Evolutionary conservation across 2,797 vertebrate genomes (phyloP), one percentile per base, ranked within the genome.

Genomic region (Anguilla megastoma): DNA sequence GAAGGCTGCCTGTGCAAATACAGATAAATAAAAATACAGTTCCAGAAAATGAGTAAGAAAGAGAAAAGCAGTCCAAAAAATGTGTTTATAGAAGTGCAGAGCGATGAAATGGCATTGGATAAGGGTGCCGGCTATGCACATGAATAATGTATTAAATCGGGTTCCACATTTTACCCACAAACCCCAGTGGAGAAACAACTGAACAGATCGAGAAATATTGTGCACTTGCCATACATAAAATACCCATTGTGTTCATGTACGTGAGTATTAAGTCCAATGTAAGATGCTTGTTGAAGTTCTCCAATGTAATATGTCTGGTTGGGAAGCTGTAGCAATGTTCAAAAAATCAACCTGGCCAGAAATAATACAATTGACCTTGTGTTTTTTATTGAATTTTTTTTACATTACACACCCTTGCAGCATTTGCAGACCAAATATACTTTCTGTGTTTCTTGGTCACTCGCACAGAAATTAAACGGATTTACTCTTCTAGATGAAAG

Each of bases 391-490:
- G 0, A 14, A 10, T 54, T 54, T 10, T 54, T 50, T 54, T 90
- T 86, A 69, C 63, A 69, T n/a, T 24, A 69, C 24, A 27, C 3
- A 69, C 63, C 63, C 92, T 90, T 88, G 88, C 90, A 92, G 91
- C 92, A 83, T 86, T 92, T 91, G 48, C 41, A 86, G 88, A 93
- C 91, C 93, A 93, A 93, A 94, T 92, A 91, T 90, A 90, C 91
- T 91, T 12, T 52, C 7, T 52, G 10, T 12, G 1, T 33, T 30
- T 71, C 9, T 33, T 27, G 2, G 8, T 30, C 27, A n/a, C 69
- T 89, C 91, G 91, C 88, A 90, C 87, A 80, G 93, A 93, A 84
- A 94, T 93, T 92, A 94, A 93, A 93, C 89, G 80, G 90, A 91
- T 82, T 83, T 88, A 33, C 69, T 66, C 60, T 66, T 71, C 7